Evolutionary conservation across 2,113 vertebrate species (phyloP).

Genomic region (Antechinus stuartii): DNA sequence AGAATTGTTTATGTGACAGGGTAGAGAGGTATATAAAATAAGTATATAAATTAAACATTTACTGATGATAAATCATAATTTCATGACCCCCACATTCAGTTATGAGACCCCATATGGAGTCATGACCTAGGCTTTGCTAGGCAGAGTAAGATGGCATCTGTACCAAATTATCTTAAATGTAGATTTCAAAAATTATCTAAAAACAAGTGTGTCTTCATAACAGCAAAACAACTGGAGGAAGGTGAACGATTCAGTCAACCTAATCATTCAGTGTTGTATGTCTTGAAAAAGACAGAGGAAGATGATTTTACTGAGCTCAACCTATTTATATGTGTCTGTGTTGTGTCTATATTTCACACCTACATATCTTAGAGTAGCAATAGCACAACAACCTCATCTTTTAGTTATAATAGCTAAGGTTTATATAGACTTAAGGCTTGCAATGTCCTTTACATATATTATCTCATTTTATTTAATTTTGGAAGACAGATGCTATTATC

Average conservation of each 20-base stretch:
- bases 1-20: no score
- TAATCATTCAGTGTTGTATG: not conserved
- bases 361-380: not conserved
- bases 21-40: no score
- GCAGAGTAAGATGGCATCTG: slow-evolving; percentile 63
- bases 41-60: no score
- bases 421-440: not conserved
- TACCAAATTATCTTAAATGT: slow-evolving; percentile 74
- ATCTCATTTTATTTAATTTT: not conserved
- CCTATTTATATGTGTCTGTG: not conserved
- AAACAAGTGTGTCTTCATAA: slow-evolving; percentile 63
- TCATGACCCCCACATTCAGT: no score
- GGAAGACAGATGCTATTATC: not conserved
- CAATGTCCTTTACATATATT: not conserved
- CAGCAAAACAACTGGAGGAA: slow-evolving; percentile 31
- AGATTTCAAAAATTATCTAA: slow-evolving; percentile 55
- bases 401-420: not conserved
- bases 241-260: slow-evolving; percentile 18
- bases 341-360: not conserved
- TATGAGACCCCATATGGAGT: no score
- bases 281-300: not conserved
- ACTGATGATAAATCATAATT: no score
- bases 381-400: not conserved
- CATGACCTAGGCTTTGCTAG: slow-evolving; percentile 52
- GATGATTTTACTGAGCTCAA: not conserved